These are phyloP conservation scores for Nomada flava DNA, from an alignment of 2,888 invertebrate species.

Conservation along the genomic window DNA sequence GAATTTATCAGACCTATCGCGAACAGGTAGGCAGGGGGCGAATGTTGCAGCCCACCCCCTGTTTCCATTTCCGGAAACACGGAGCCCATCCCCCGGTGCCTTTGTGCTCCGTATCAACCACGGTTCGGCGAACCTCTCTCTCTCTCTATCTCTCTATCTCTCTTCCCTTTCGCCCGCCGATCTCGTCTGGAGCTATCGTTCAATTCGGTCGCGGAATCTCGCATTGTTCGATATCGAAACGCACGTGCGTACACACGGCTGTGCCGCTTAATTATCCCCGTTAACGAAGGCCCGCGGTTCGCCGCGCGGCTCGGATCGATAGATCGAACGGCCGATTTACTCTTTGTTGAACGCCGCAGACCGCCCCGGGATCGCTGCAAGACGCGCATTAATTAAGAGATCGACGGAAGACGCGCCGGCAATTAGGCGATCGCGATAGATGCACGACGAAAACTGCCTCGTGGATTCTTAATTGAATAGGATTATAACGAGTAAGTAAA, in stretches of 20 bases:
- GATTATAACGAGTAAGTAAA: constrained; percentile 64
- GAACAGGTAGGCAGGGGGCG: neutral
- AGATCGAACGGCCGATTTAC: constrained; percentile 46
- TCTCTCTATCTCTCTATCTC: neutral
- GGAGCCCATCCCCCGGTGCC: constrained; percentile 33
- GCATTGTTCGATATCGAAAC: constrained; percentile 45
- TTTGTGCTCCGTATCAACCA: constrained; percentile 44
- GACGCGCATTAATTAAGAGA: constrained; percentile 70
- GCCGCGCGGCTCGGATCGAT: constrained; percentile 40
- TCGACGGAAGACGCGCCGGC: constrained; percentile 64
- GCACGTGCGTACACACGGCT: constrained; percentile 45
- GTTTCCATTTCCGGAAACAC: constrained; percentile 58
- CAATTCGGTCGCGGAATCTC: constrained; percentile 43
- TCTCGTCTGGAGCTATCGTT: constrained; percentile 25
- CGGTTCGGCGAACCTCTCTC: constrained; percentile 26
- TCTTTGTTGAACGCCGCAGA: constrained; percentile 43
- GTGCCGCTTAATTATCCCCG: constrained; percentile 59
- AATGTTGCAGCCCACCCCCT: constrained; percentile 1
- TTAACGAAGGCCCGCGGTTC: constrained; percentile 58
- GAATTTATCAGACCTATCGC: constrained; percentile 39
- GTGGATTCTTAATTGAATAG: constrained; percentile 66
- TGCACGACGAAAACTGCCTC: constrained; percentile 54
- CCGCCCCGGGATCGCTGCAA: constrained; percentile 44
- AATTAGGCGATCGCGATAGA: constrained; percentile 69
- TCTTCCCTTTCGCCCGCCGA: constrained; percentile 1